Evolutionary conservation across 2,113 vertebrate genomes (phyloP).

Genomic region (Melanocharis versteri): DNA sequence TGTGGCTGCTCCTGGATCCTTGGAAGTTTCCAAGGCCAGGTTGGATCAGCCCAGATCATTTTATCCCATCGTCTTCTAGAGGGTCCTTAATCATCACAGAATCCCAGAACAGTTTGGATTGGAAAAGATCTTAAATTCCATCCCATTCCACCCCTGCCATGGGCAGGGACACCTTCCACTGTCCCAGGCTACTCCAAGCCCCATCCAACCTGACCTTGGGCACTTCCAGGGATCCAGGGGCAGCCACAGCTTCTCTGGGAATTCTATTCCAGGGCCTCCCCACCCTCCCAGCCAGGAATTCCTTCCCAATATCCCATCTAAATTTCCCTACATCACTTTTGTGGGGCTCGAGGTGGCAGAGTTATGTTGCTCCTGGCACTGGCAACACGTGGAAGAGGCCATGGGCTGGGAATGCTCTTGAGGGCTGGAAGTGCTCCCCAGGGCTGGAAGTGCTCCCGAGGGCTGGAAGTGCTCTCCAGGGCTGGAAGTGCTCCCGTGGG

Average conservation of each 20-base stretch:
- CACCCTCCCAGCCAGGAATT: background rate
- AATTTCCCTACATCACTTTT: fast-evolving
- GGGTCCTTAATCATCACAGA: background rate
- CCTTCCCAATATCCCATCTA: background rate
- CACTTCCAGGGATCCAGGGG: background rate
- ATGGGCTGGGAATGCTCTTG: background rate
- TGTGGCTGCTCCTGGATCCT: background rate
- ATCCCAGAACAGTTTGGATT: background rate
- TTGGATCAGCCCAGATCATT: background rate
- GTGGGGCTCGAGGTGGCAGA: background rate
- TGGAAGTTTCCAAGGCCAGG: background rate
- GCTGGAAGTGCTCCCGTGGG: fast-evolving
- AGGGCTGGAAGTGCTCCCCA: background rate
- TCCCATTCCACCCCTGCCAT: background rate
- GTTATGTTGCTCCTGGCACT: fast-evolving
- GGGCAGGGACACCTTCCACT: background rate
- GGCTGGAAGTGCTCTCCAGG: background rate
- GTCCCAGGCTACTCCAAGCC: background rate
- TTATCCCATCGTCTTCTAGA: background rate
- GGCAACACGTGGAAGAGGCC: fast-evolving
- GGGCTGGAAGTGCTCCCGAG: background rate
- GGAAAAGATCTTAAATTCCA: background rate
- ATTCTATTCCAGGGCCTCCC: fast-evolving
- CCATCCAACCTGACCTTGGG: background rate
- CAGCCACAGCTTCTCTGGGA: background rate